phyloP scores from a whole-genome alignment of 2,797 vertebrate genomes.

The Rhinogobio ventralis region DNA sequence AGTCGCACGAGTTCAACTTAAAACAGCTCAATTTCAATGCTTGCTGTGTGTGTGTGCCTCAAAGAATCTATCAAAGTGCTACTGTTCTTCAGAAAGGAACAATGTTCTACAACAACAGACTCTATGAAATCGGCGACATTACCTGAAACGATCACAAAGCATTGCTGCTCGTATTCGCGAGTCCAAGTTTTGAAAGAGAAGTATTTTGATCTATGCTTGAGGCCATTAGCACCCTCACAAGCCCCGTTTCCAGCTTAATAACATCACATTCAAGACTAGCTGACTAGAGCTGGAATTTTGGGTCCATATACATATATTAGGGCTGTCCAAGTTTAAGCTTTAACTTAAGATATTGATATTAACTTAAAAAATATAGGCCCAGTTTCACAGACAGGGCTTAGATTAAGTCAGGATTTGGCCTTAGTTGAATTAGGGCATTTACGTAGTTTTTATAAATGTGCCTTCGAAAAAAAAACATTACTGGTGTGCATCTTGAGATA shows the following conservation, averaged over 20 bases:
- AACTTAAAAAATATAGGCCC: neutral
- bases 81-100: constrained; percentile 53
- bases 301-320: neutral
- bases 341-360: neutral
- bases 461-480: no score
- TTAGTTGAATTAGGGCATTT: no score
- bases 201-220: constrained; percentile 56
- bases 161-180: constrained; percentile 12
- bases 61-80: constrained; percentile 55
- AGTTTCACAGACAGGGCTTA: no score
- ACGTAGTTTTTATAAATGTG: no score
- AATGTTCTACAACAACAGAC: constrained; percentile 49
- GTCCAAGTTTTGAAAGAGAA: constrained; percentile 31
- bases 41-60: constrained; percentile 45
- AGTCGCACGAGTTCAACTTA: constrained; percentile 49
- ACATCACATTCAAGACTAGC: neutral
- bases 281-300: neutral
- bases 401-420: no score
- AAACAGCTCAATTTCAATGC: constrained; percentile 52
- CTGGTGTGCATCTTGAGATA: no score
- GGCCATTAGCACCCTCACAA: constrained; percentile 64
- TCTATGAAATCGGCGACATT: constrained; percentile 48
- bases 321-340: neutral
- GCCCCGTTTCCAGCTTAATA: constrained; percentile 59
- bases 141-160: constrained; percentile 52